phyloP scores from a whole-genome alignment of 2,797 vertebrate species.

The Rhinatrema bivittatum region DNA sequence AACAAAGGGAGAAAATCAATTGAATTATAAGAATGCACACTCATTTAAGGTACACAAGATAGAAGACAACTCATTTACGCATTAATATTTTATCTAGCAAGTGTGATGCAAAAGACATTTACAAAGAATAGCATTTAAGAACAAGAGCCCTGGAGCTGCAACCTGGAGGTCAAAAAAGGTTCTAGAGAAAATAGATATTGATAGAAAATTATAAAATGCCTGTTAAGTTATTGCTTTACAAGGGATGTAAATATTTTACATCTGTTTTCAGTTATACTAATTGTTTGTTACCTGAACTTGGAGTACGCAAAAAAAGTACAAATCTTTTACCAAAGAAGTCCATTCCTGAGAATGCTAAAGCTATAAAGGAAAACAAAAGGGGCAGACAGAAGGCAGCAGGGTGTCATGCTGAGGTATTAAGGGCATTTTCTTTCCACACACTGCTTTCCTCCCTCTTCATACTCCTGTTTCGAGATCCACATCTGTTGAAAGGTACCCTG shows the following conservation, averaged over 20 bases:
- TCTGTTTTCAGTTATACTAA: constrained; percentile 49
- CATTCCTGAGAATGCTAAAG: constrained; percentile 81
- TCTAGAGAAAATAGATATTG: constrained; percentile 68
- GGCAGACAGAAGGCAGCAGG: constrained; percentile 35
- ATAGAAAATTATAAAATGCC: constrained; percentile 68
- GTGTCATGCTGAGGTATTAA: constrained; percentile 49
- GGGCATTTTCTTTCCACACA: constrained; percentile 98
- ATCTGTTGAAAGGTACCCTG: constrained; percentile 98
- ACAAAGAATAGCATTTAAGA: constrained; percentile 41
- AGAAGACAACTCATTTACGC: no score
- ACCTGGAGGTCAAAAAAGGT: constrained; percentile 53
- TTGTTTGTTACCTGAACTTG: constrained; percentile 45
- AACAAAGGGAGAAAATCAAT: no score
- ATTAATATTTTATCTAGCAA: constrained; percentile 41
- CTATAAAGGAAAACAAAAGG: constrained; percentile 51
- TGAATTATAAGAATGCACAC: no score
- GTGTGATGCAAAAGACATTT: constrained; percentile 34
- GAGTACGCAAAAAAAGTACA: constrained; percentile 53
- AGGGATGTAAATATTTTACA: constrained; percentile 49
- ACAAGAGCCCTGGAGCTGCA: constrained; percentile 41
- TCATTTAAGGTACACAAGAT: no score
- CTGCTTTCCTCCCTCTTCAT: constrained; percentile 96
- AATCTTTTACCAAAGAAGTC: constrained; percentile 65
- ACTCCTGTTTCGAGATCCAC: constrained; percentile 99
- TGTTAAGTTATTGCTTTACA: constrained; percentile 60